Evolutionary conservation across 92 coral and sea anemone species (phyloP).

Genomic region (Siderastrea siderea): DNA sequence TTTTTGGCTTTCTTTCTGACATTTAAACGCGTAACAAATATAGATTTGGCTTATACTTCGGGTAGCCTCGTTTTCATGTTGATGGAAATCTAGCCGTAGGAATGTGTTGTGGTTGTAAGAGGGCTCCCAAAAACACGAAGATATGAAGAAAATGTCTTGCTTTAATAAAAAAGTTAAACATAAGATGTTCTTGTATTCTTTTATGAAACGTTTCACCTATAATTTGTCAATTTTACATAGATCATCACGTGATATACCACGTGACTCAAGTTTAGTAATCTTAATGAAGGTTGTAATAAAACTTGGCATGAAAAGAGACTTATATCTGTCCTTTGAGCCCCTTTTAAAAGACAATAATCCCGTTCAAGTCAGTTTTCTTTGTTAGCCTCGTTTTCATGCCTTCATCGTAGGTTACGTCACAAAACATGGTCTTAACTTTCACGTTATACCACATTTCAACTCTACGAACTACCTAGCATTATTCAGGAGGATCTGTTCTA

Average conservation of each 20-base stretch:
- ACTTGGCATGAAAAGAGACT: slow-evolving; percentile 7
- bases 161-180: no score
- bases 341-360: slow-evolving; percentile 7
- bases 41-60: no score
- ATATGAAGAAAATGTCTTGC: no score
- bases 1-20: no score
- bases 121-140: no score
- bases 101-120: no score
- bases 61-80: no score
- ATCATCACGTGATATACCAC: slow-evolving; percentile 11
- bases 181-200: no score
- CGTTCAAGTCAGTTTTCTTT: slow-evolving; percentile 6
- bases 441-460: slow-evolving; percentile 29
- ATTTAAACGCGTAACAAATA: no score
- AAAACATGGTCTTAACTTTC: slow-evolving; percentile 26
- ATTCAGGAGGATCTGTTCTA: slow-evolving; percentile 24
- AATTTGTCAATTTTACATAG: neutral
- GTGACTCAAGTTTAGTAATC: slow-evolving; percentile 16
- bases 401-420: slow-evolving; percentile 7
- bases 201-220: no score
- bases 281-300: slow-evolving; percentile 19
- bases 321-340: neutral
- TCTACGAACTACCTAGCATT: slow-evolving; percentile 28
- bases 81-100: no score
- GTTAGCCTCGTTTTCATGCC: slow-evolving; percentile 19